These are phyloP conservation scores for Muntiacus reevesi DNA, from an alignment of 2,113 vertebrate genomes.

Conservation along the genomic window DNA sequence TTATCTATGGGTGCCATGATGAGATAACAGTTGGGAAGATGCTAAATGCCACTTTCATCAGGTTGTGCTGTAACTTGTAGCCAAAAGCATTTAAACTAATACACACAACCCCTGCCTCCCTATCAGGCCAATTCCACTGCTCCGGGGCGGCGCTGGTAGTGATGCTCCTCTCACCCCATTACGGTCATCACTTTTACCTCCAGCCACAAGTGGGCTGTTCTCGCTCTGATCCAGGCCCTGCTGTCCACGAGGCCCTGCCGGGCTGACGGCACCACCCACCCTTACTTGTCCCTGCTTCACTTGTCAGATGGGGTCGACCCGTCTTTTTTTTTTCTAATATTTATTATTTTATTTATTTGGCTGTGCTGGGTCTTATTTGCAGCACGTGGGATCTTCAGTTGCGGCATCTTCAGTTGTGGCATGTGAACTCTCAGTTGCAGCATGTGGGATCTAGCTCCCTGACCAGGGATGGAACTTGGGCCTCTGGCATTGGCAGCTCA, in stretches of 20 bases:
- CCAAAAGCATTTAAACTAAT: background rate
- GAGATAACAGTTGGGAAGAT: background rate
- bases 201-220: too few species aligned
- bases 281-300: background rate
- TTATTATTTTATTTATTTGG: background rate
- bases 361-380: background rate
- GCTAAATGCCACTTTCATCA: background rate
- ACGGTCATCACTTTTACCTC: accelerated
- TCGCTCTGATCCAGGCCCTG: background rate
- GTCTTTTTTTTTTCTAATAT: background rate
- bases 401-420: background rate
- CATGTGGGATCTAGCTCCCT: background rate
- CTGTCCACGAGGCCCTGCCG: accelerated
- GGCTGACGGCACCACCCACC: accelerated
- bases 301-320: background rate
- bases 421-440: background rate
- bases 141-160: accelerated
- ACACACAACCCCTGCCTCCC: too few species aligned
- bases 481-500: background rate
- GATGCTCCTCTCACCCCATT: background rate
- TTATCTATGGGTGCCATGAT: background rate
- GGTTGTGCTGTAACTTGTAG: background rate
- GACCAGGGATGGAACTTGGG: background rate
- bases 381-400: background rate
- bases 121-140: background rate